phyloP scores from a whole-genome alignment of 2,113 vertebrate genomes.

The Cottus gobio region DNA sequence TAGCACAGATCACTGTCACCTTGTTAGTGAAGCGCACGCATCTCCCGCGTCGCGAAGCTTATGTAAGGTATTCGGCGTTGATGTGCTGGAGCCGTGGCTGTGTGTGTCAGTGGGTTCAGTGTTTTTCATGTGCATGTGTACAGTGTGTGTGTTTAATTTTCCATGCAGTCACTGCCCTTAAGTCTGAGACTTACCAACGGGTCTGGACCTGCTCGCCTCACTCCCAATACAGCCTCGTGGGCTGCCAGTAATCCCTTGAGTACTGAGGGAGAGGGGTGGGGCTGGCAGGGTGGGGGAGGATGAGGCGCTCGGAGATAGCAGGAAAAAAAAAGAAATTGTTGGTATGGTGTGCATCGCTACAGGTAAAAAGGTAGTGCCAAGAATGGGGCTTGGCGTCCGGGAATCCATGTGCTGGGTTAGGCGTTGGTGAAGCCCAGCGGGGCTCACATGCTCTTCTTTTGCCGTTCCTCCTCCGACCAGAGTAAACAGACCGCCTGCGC shows the following conservation, averaged over 20 bases:
- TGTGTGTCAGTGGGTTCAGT: slow-evolving; percentile 77
- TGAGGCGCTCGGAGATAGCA: slow-evolving; percentile 38
- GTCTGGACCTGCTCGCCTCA: slow-evolving; percentile 77
- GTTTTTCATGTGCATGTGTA: slow-evolving; percentile 69
- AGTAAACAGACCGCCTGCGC: slow-evolving; percentile 58
- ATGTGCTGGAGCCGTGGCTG: slow-evolving; percentile 48
- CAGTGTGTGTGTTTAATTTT: slow-evolving; percentile 79
- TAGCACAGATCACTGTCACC: slow-evolving; percentile 62
- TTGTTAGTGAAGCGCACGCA: slow-evolving; percentile 40
- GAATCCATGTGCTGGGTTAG: slow-evolving; percentile 33
- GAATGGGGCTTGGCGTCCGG: slow-evolving; percentile 36
- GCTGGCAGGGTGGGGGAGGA: slow-evolving; percentile 51
- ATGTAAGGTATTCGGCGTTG: slow-evolving; percentile 58
- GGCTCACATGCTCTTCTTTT: slow-evolving; percentile 31
- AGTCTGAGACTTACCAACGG: slow-evolving; percentile 76
- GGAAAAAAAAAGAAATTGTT: slow-evolving; percentile 35
- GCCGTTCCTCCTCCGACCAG: slow-evolving; percentile 20
- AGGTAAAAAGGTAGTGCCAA: slow-evolving; percentile 51
- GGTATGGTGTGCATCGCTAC: slow-evolving; percentile 40
- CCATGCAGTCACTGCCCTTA: slow-evolving; percentile 80
- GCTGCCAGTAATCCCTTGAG: slow-evolving; percentile 78
- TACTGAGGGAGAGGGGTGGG: slow-evolving; percentile 64
- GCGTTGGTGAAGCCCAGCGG: slow-evolving; percentile 20
- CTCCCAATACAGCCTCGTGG: slow-evolving; percentile 72
- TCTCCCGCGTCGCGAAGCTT: slow-evolving; percentile 50